Base-by-base conservation (phyloP, 2,797 vertebrate genomes). In the Galaxias olidus region DNA sequence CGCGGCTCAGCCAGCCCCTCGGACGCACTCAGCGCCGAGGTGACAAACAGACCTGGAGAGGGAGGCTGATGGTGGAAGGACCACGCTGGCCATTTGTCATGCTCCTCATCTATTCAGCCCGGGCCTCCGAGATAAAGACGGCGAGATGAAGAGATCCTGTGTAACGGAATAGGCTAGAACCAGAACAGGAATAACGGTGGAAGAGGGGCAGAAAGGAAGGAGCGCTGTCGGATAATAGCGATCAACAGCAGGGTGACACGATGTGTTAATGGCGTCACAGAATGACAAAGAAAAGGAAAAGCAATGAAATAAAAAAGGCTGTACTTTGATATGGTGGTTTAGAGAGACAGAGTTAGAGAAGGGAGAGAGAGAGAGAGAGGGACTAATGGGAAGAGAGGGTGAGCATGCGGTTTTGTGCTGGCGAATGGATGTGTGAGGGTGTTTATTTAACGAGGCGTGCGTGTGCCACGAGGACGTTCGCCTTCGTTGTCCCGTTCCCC, bases 261-360 rank as follows among this genome's bases (percentile, higher is more conserved):
- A 55, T 43, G 49, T n/a, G 50, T 13, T 18, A 8, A 74, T 30
- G 53, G 18, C 49, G 20, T 54, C 13, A 47, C 20, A 63, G 20
- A 62, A 77, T 72, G n/a, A 11, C 9, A 68, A 69, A 66, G 67
- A 41, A 15, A 12, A n/a, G n/a, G 61, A 53, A 73, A 60, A 43
- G 18, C 69, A 53, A 61, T 4, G 7, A 40, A 19, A 19, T 10
- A 53, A 11, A 20, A 30, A 2, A 30, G n/a, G n/a, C n/a, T 30
- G 30, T 30, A 30, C 30, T 30, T 30, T 3, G 30, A 30, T 30
- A 30, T 30, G 30, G 30, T 30, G 30, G 30, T 30, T 12, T 30
- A 19, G 10, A 60, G n/a, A 4, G 14, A 18, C 44, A 30, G 30
- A 47, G 18, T 13, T 46, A 19, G 13, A 47, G 12, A 49, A 45